Evolutionary conservation across 1,140 invertebrate genomes (phyloP), one percentile per base, ranked within the genome.

Genomic region (Aphaenogaster rudis): DNA sequence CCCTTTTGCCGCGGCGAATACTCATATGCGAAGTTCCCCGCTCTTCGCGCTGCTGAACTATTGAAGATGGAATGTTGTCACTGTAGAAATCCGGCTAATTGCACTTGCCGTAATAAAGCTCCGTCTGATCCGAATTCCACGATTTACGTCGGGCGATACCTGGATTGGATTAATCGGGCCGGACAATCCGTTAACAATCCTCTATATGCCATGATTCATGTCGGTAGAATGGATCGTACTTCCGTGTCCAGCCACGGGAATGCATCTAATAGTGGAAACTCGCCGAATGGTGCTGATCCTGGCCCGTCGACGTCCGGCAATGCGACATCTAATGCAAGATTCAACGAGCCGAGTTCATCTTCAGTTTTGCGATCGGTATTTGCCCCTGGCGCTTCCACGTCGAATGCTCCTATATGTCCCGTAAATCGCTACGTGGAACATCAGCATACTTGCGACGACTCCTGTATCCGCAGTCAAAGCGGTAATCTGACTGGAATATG

Each of bases 361-460:
- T 90, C 91, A 4, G 90, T 88, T 17, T 15, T 78, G 36, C 71
- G 88, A 64, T 81, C 87, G 8, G 54, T 88, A 17, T 90, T 90
- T 21, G 72, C 90, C 0, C 84, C 90, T 21, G 74, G 69, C 48
- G 78, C 92, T 39, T 94, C 94, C 28, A 93, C 91, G 8, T 92
- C 93, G 5, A 86, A 89, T 36, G 66, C 86, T 42, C 80, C 91
- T 3, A 86, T 92, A 50, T 93, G 89, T 57, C 72, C 87, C 1
- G 86, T 87, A 39, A 84, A 79, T 50, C 86, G 87, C 28, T 87
- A 88, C 3, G 54, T 89, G 8, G 88, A 91, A 28, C 93, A 93
- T 15, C 94, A 93, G 59, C 94, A 95, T 45, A 93, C 91, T 1
- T 95, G 94, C 69, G 94, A 95, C 61, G 94, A 95, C 86, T 95